A percentile compares a stretch with the other conserved stretches of the same genome.
phyloP scores from a whole-genome alignment of 1,140 invertebrate genomes.

The Ceratoteleas bidentatus region DNA sequence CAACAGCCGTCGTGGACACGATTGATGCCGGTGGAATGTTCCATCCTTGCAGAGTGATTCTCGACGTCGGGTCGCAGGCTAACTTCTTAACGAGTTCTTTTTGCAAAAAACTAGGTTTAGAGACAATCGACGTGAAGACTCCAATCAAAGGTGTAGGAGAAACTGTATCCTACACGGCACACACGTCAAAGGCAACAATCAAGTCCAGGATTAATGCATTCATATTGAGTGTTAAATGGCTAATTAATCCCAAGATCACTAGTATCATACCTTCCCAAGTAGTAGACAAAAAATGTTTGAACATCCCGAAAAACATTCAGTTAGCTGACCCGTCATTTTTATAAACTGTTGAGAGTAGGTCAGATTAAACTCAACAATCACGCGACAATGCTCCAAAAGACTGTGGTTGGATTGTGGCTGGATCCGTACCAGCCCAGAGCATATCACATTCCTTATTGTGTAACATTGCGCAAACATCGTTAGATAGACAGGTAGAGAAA shows the following conservation, averaged over 20 bases:
- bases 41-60: neutral
- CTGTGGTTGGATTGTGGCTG: slow-evolving; percentile 26
- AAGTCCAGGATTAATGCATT: slow-evolving; percentile 7
- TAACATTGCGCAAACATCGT: neutral
- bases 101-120: neutral
- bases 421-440: neutral
- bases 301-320: slow-evolving; percentile 11
- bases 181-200: slow-evolving; percentile 5
- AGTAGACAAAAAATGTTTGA: neutral
- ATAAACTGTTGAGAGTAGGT: slow-evolving; percentile 55
- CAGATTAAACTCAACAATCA: slow-evolving; percentile 14
- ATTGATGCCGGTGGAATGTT: neutral
- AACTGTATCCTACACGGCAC: neutral
- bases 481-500: neutral
- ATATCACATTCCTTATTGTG: neutral
- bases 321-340: slow-evolving; percentile 53
- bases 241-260: slow-evolving; percentile 10
- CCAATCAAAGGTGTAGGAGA: slow-evolving; percentile 9
- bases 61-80: slow-evolving; percentile 8
- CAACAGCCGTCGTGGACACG: neutral
- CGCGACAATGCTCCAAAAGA: slow-evolving; percentile 14
- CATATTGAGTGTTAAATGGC: neutral
- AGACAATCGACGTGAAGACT: neutral
- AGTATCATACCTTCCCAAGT: neutral
- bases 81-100: slow-evolving; percentile 15